These are phyloP conservation scores for Solen grandis DNA, from an alignment of 1,140 invertebrate species.

Conservation along the genomic window DNA sequence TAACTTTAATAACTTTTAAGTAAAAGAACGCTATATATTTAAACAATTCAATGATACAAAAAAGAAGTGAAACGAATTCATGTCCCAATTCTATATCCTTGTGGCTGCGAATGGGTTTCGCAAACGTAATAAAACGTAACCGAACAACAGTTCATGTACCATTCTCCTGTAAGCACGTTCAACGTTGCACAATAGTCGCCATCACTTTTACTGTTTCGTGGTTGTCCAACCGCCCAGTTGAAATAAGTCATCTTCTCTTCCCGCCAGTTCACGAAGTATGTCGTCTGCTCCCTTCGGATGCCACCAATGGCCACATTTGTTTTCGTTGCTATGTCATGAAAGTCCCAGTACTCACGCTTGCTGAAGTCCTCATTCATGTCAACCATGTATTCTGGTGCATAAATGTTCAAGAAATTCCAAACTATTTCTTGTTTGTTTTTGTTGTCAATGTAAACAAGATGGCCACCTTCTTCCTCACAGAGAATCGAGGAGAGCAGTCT, in stretches of 20 bases:
- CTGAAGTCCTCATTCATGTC: constrained; percentile 48
- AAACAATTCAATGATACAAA: no score
- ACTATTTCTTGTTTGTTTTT: constrained; percentile 29
- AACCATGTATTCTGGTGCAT: constrained; percentile 37
- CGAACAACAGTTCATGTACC: constrained; percentile 43
- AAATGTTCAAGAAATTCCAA: constrained; percentile 14
- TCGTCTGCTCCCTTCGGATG: constrained; percentile 9
- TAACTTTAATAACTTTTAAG: no score
- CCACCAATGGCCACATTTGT: constrained; percentile 40
- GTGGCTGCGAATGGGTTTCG: constrained; percentile 17
- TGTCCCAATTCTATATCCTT: no score
- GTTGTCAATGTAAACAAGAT: constrained; percentile 21
- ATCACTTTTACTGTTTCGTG: constrained; percentile 26
- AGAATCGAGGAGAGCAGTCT: constrained; percentile 20
- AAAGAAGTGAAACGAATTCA: no score
- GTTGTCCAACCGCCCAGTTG: constrained; percentile 46
- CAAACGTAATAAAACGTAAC: constrained; percentile 47
- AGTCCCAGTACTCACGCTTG: constrained; percentile 51
- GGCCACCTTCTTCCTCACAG: constrained; percentile 30
- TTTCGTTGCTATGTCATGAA: constrained; percentile 40
- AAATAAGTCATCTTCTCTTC: constrained; percentile 39
- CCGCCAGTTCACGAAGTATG: constrained; percentile 18
- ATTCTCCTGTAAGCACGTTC: constrained; percentile 37
- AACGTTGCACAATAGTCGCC: constrained; percentile 48
- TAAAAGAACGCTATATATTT: no score